phyloP scores from a whole-genome alignment of 92 coral and sea anemone genomes.

The Hydrozoanthus gracilis region DNA sequence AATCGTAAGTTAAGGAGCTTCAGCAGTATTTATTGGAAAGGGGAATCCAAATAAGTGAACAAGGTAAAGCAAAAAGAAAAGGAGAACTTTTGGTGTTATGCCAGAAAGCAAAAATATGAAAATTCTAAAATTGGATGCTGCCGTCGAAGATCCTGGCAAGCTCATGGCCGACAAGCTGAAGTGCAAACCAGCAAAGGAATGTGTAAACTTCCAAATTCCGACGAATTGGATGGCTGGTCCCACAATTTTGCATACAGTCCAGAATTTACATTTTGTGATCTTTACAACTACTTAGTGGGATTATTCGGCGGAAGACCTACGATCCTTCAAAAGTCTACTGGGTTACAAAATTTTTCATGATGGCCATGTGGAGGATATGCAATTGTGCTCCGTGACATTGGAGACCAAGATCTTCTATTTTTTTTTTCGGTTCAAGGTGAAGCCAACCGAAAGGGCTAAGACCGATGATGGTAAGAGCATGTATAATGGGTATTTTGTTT shows the following conservation, averaged over 20 bases:
- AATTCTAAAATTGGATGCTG: slow-evolving; percentile 36
- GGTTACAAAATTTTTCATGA: slow-evolving; percentile 44
- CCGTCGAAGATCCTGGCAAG: slow-evolving; percentile 46
- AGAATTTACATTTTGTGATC: slow-evolving; percentile 42
- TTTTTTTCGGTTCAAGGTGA: slow-evolving; percentile 58
- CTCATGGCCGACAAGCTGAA: slow-evolving; percentile 38
- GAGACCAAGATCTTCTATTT: slow-evolving; percentile 26
- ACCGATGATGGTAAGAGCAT: slow-evolving; percentile 56
- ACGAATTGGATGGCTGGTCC: background rate
- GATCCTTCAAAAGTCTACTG: slow-evolving; percentile 42
- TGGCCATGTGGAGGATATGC: slow-evolving; percentile 50
- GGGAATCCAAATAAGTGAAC: slow-evolving; percentile 41
- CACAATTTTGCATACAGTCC: slow-evolving; percentile 31
- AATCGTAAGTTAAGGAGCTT: background rate
- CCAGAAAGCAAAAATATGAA: slow-evolving; percentile 49
- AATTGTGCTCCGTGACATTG: slow-evolving; percentile 43
- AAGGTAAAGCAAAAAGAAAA: slow-evolving; percentile 32
- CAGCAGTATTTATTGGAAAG: slow-evolving; percentile 37
- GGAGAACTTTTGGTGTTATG: slow-evolving; percentile 33
- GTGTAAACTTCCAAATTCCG: slow-evolving; percentile 19
- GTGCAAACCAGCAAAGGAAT: slow-evolving; percentile 31
- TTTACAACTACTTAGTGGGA: slow-evolving; percentile 53
- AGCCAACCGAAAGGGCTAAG: slow-evolving; percentile 61
- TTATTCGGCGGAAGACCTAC: slow-evolving; percentile 48
- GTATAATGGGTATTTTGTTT: slow-evolving; percentile 57